Conservation (phyloP, 2,113 vertebrate species). For the Boulengeromyrus knoepffleri region DNA sequence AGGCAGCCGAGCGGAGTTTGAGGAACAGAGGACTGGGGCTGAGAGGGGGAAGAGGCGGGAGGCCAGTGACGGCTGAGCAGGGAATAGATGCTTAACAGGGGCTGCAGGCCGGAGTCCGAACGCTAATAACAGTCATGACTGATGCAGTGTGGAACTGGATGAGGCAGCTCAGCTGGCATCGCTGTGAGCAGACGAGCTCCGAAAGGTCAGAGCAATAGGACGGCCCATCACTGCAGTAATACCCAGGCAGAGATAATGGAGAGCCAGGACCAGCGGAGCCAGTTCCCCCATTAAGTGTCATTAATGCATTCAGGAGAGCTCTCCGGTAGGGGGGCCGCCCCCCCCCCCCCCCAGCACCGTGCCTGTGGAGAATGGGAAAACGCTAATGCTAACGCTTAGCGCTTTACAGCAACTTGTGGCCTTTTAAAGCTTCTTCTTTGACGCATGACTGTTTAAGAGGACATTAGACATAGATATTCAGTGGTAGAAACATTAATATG, state of each 20-base stretch:
- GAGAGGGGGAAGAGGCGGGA: neutral
- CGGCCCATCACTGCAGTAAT: conserved; percentile 14
- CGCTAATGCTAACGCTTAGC: neutral
- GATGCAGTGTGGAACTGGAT: neutral
- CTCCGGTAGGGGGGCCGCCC: conserved; percentile 39
- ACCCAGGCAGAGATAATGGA: conserved; percentile 62
- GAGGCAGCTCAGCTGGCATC: conserved; percentile 4
- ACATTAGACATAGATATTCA: neutral
- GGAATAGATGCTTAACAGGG: conserved; percentile 11
- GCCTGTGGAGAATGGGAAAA: neutral
- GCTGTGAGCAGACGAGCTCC: conserved; percentile 13
- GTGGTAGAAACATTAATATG: neutral
- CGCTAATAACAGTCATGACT: neutral
- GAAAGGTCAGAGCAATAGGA: conserved; percentile 24
- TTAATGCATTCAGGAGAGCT: conserved; percentile 63
- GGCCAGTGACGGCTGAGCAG: neutral
- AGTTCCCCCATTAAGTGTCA: conserved; percentile 64
- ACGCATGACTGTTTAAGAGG: neutral
- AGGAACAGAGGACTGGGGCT: neutral
- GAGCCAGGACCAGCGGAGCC: conserved; percentile 56
- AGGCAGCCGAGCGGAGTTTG: neutral
- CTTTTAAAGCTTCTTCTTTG: neutral
- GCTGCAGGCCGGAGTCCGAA: neutral
- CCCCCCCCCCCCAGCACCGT: conserved; percentile 49
- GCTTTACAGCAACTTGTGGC: neutral